Evolutionary conservation across 2,888 invertebrate genomes (phyloP).

Genomic region (Xanthostigma xanthostigma): DNA sequence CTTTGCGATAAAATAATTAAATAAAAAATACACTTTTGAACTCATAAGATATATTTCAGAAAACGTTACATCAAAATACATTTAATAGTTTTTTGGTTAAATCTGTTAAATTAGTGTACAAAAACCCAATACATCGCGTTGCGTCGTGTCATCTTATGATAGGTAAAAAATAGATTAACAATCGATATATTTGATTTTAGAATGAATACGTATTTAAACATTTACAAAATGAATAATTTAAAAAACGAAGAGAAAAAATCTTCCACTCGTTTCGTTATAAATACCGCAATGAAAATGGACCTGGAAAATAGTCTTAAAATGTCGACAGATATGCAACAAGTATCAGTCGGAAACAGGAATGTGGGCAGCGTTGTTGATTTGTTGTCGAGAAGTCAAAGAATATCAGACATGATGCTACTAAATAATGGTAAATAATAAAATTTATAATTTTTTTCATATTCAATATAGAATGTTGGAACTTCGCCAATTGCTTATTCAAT

Average conservation of each 20-base stretch:
- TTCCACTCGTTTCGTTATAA: not conserved
- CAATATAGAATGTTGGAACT: not conserved
- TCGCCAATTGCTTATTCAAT: too few relatives aligned
- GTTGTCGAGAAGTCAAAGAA: not conserved
- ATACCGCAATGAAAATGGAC: not conserved
- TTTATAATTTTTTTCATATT: not conserved
- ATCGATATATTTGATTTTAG: not conserved
- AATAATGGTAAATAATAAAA: not conserved
- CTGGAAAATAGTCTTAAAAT: not conserved
- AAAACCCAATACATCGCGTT: too few relatives aligned
- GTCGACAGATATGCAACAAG: not conserved
- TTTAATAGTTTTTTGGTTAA: too few relatives aligned
- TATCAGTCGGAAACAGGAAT: not conserved
- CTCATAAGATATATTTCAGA: too few relatives aligned
- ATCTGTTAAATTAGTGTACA: too few relatives aligned
- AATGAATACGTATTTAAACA: not conserved
- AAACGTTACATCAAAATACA: too few relatives aligned
- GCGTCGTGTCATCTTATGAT: too few relatives aligned
- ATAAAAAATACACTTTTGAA: too few relatives aligned
- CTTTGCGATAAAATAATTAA: too few relatives aligned
- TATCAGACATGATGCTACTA: not conserved
- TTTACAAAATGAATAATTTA: not conserved
- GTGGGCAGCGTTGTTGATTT: constrained; percentile 1
- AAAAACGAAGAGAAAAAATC: not conserved
- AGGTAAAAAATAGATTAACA: too few relatives aligned